phyloP scores from a whole-genome alignment of 2,113 vertebrate genomes.

The Chroicocephalus ridibundus region DNA sequence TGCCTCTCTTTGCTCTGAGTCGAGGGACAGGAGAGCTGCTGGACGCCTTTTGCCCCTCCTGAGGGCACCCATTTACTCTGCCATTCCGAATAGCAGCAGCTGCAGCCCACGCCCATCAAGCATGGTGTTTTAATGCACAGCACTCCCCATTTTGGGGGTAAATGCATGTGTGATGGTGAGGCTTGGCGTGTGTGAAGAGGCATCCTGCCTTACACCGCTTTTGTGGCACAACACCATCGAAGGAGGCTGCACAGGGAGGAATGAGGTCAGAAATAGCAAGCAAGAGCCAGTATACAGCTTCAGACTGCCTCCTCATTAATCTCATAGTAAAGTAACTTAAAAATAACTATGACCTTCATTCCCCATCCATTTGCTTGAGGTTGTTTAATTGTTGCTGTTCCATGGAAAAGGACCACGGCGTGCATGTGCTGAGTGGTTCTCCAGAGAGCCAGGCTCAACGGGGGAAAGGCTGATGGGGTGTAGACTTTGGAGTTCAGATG shows the following conservation, averaged over 20 bases:
- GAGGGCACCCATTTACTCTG: background rate
- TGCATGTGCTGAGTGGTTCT: background rate
- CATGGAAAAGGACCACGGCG: background rate
- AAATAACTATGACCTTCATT: background rate
- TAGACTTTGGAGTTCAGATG: background rate
- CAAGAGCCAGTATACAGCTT: background rate
- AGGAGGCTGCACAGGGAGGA: background rate
- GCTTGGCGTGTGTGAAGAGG: background rate
- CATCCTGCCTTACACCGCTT: background rate
- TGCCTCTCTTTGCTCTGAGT: background rate
- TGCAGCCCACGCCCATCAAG: background rate
- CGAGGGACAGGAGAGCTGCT: background rate
- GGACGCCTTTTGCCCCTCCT: background rate
- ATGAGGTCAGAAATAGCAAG: background rate
- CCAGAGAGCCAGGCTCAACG: background rate
- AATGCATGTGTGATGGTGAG: background rate
- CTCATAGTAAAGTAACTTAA: background rate
- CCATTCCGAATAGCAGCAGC: background rate
- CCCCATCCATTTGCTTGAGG: background rate
- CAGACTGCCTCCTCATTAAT: background rate
- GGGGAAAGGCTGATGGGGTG: background rate
- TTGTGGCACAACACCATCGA: accelerated
- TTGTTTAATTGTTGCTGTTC: background rate
- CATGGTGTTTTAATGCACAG: background rate
- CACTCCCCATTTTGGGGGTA: background rate